These are phyloP conservation scores for Agrypnus murinus DNA, from an alignment of 2,888 invertebrate species.

Conservation along the genomic window DNA sequence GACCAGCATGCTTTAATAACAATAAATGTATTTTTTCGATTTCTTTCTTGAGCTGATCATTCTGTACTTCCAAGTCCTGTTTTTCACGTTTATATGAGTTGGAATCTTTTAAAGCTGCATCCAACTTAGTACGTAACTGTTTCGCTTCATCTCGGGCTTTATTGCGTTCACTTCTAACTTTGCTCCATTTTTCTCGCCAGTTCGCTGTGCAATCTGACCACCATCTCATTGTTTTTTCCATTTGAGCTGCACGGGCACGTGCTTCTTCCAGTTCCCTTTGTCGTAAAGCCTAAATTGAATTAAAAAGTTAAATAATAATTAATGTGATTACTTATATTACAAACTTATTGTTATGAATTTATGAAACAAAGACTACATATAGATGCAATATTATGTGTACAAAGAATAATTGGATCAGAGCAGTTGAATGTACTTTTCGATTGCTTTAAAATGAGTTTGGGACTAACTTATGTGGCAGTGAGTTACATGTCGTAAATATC, in stretches of 20 bases:
- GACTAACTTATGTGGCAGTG: no score
- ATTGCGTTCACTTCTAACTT: slow-evolving; percentile 94
- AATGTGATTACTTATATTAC: not conserved
- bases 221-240: slow-evolving; percentile 99
- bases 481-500: no score
- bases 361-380: not conserved
- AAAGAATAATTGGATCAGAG: no score
- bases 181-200: slow-evolving; percentile 97
- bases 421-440: no score
- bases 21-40: slow-evolving; percentile 85
- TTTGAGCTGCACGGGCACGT: slow-evolving; percentile 94
- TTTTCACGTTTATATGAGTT: slow-evolving; percentile 84
- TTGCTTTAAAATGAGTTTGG: no score
- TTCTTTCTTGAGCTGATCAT: slow-evolving; percentile 85
- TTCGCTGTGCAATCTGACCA: slow-evolving; percentile 99
- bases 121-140: slow-evolving; percentile 86
- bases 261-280: slow-evolving; percentile 94
- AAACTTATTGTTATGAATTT: slow-evolving; percentile 4
- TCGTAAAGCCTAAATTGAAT: slow-evolving; percentile 73
- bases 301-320: slow-evolving; percentile 33
- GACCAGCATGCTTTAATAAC: slow-evolving; percentile 80
- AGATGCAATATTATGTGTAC: no score
- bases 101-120: slow-evolving; percentile 84
- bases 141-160: slow-evolving; percentile 93
- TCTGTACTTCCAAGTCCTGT: slow-evolving; percentile 84